Evolutionary conservation across 1,140 invertebrate genomes (phyloP), one percentile per base, ranked within the genome.

Genomic region (Drosophila gunungcola): DNA sequence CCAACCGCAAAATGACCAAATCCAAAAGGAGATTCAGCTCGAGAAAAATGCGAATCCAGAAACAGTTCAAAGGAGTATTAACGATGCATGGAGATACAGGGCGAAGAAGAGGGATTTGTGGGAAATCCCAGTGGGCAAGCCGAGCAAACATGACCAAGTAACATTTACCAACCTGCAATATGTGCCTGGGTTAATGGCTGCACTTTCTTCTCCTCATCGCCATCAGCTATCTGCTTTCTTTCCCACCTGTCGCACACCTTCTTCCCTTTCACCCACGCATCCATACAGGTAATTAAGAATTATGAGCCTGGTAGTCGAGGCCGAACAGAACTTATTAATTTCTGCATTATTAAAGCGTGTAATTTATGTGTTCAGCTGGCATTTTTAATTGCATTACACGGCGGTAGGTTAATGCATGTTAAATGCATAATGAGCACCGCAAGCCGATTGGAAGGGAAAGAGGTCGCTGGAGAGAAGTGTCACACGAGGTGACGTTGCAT

Each of bases 361-460:
- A 89, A 89, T 89, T 89, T 89, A 89, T 89, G 84, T 80, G 79
- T 82, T 89, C 82, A 75, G 83, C 64, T 85, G 80, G 72, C 83
- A 73, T 88, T 86, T 88, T 86, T 88, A 86, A 86, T 86, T 89
- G 75, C 83, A 88, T 86, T 86, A 86, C 83, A 86, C 67, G 67
- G 70, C 65, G 80, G 69, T 58, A 43, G 84, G 80, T 89, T 89
- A 89, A 89, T 89, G 84, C 84, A 89, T 89, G 85, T 89, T 89
- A 89, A 89, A 89, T 89, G 80, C 77, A 68, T 76, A 88, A 80
- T 65, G 56, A 65, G 68, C 60, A 29, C 46, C 38, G 43, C 45
- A 25, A 32, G 32, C 34, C 13, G 42, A 46, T n/a, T 2, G 48
- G 38, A 12, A 7, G 9, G 36, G 45, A 16, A 45, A 7, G 11